Evolutionary conservation across 2,888 invertebrate genomes (phyloP).

Genomic region (Andrena hattorfiana): DNA sequence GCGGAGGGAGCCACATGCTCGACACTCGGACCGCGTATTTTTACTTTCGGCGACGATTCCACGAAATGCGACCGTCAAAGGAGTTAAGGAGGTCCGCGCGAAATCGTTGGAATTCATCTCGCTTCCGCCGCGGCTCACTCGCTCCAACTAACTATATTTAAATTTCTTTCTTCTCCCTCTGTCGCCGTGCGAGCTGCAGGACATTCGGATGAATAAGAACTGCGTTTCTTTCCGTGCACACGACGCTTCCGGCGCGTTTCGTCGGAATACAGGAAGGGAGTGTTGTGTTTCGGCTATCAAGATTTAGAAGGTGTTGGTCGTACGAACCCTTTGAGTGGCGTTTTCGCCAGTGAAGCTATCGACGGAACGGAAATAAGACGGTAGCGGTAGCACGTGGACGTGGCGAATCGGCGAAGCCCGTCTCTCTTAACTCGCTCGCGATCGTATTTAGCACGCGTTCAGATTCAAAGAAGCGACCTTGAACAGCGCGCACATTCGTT

Average conservation of each 20-base stretch:
- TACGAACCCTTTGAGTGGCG: not conserved
- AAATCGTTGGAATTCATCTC: conserved; percentile 76
- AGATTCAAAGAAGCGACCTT: conserved; percentile 59
- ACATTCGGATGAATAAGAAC: conserved; percentile 36
- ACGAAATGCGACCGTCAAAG: conserved; percentile 79
- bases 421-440: conserved; percentile 30
- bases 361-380: conserved; percentile 12
- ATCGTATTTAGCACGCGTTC: conserved; percentile 54
- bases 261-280: not conserved
- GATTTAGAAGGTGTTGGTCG: not conserved
- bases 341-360: not conserved
- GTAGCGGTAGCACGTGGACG: conserved; percentile 39
- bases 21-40: conserved; percentile 75
- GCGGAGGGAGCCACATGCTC: conserved; percentile 52
- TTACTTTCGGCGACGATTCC: conserved; percentile 78
- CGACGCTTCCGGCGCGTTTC: conserved; percentile 19
- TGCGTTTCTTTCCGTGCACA: conserved; percentile 29
- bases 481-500: conserved; percentile 40
- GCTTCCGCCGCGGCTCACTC: conserved; percentile 76
- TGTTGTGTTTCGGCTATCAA: too few relatives aligned
- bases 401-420: conserved; percentile 43
- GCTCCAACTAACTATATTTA: conserved; percentile 70
- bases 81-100: conserved; percentile 72
- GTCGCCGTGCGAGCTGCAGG: conserved; percentile 15
- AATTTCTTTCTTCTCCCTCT: conserved; percentile 66